These are phyloP conservation scores for Bilobella aurantiaca DNA, from an alignment of 1,140 invertebrate species.

Conservation along the genomic window DNA sequence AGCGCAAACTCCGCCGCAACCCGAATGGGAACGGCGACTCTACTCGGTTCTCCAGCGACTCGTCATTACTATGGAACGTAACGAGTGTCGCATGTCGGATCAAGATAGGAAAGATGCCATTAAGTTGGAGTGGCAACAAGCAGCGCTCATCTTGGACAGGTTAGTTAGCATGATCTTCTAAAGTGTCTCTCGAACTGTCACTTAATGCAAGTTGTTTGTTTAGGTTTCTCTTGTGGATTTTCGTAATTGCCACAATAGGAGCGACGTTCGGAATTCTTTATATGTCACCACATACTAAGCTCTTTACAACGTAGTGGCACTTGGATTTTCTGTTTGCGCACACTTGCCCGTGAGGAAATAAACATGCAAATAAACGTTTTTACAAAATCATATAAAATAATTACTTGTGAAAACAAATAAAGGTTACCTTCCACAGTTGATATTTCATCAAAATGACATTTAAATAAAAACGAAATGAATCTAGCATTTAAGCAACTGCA, in stretches of 20 bases:
- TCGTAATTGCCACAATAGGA: conserved; percentile 39
- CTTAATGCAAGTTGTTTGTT: conserved; percentile 7
- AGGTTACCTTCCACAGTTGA: too few relatives aligned
- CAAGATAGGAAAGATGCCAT: conserved; percentile 48
- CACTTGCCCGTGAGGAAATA: background rate
- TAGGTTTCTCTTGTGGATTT: conserved; percentile 40
- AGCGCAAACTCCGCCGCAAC: background rate
- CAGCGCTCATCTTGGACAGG: conserved; percentile 49
- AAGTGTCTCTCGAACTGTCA: conserved; percentile 6
- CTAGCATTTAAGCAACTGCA: background rate
- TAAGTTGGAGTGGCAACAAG: conserved; percentile 51
- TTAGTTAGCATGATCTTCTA: conserved; percentile 14
- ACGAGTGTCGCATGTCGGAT: conserved; percentile 47
- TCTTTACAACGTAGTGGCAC: conserved; percentile 35
- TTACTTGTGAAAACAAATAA: too few relatives aligned
- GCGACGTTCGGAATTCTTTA: conserved; percentile 42
- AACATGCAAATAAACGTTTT: background rate
- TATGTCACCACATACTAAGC: conserved; percentile 42
- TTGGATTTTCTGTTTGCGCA: background rate
- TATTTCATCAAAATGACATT: background rate
- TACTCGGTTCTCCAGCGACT: conserved; percentile 45
- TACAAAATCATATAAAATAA: too few relatives aligned
- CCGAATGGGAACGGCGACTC: conserved; percentile 44
- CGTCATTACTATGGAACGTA: conserved; percentile 48
- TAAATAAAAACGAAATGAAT: background rate